A percentile compares a stretch with the other conserved stretches of the same genome.
Evolutionary conservation across 2,888 invertebrate species (phyloP).

Genomic region (Lasioglossum figueresi): DNA sequence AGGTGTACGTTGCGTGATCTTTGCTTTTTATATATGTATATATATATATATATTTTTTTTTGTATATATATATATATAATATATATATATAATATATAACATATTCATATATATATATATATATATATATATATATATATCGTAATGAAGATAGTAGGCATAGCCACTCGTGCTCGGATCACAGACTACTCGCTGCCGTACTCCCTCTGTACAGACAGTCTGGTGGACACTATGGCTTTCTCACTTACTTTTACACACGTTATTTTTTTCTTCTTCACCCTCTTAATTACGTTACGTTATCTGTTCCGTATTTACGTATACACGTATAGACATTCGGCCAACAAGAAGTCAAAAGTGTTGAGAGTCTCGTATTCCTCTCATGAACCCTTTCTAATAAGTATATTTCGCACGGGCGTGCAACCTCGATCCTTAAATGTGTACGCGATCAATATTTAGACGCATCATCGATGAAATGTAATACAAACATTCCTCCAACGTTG

Average conservation of each 20-base stretch:
- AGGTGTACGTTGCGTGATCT: slow-evolving; percentile 74
- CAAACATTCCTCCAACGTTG: neutral
- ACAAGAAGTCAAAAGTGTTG: slow-evolving; percentile 52
- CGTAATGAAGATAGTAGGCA: slow-evolving; percentile 83
- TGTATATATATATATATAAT: slow-evolving; percentile 29
- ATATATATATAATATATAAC: slow-evolving; percentile 75
- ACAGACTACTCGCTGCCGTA: slow-evolving; percentile 83
- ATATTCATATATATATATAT: slow-evolving; percentile 78
- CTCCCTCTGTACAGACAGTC: slow-evolving; percentile 80
- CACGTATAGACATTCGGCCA: slow-evolving; percentile 68
- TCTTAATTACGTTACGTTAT: slow-evolving; percentile 53
- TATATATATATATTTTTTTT: slow-evolving; percentile 44
- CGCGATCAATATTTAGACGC: slow-evolving; percentile 28
- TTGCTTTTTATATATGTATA: slow-evolving; percentile 67
- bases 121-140: slow-evolving; percentile 73
- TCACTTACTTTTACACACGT: slow-evolving; percentile 64
- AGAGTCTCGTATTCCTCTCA: slow-evolving; percentile 26
- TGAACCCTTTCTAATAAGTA: slow-evolving; percentile 36
- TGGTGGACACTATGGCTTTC: slow-evolving; percentile 83
- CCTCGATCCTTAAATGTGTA: slow-evolving; percentile 52
- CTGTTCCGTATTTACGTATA: slow-evolving; percentile 65
- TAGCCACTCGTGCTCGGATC: slow-evolving; percentile 83
- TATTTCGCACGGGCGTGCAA: slow-evolving; percentile 55
- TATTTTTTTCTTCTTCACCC: slow-evolving; percentile 34
- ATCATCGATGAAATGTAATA: slow-evolving; percentile 5